Conservation (phyloP, 1,140 invertebrate species). For the Meloidogyne floridensis region DNA sequence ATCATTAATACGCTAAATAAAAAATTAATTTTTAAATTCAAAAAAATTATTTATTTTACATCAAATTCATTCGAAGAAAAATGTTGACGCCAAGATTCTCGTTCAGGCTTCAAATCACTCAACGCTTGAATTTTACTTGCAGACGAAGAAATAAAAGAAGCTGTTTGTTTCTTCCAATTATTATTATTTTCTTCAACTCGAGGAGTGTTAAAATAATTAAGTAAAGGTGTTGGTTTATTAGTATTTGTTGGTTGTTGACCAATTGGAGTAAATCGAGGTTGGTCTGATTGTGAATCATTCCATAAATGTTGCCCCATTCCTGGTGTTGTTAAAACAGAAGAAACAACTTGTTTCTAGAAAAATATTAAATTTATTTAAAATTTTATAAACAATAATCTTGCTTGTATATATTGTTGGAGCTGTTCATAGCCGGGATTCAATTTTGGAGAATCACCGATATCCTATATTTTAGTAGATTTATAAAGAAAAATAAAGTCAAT, state of each 20-base stretch:
- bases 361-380: background rate
- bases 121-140: background rate
- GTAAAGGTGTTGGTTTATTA: background rate
- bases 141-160: background rate
- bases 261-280: background rate
- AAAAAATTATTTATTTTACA: background rate
- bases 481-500: background rate
- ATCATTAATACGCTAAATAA: background rate
- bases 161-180: background rate
- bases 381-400: background rate
- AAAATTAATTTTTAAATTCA: background rate
- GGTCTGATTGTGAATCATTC: background rate
- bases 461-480: background rate
- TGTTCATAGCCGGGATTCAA: background rate
- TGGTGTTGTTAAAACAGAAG: conserved; percentile 16
- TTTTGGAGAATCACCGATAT: background rate
- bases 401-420: conserved; percentile 3
- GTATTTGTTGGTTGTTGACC: background rate
- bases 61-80: background rate
- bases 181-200: background rate
- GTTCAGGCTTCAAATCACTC: background rate
- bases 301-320: background rate
- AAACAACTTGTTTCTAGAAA: conserved; percentile 19
- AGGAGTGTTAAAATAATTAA: background rate
- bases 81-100: background rate